These are phyloP conservation scores for Silurus lanzhouensis DNA, from an alignment of 2,797 vertebrate species.

Conservation along the genomic window DNA sequence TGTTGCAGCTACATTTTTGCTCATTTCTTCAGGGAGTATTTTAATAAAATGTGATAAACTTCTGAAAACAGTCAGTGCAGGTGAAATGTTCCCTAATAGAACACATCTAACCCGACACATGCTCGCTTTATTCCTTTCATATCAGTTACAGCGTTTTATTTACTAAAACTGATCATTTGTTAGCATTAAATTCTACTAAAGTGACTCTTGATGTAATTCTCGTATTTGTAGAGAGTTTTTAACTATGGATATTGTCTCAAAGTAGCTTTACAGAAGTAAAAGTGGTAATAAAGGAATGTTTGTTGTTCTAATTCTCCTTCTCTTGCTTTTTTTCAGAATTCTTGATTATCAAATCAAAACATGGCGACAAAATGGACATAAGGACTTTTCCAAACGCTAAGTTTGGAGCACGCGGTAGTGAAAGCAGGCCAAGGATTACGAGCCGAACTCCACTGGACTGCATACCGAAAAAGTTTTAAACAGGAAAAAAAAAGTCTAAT, in stretches of 20 bases:
- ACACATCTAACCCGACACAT: too few species aligned
- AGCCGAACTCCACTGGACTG: conserved; percentile 15
- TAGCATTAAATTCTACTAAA: not conserved
- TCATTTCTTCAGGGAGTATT: not conserved
- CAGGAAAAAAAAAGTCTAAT: conserved; percentile 31
- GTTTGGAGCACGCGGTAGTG: conserved; percentile 68
- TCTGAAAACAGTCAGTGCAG: not conserved
- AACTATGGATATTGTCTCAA: too few species aligned
- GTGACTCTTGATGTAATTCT: not conserved
- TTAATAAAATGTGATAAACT: too few species aligned
- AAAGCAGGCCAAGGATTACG: conserved; percentile 56
- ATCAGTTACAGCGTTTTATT: not conserved
- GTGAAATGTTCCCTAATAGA: not conserved
- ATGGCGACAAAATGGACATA: conserved; percentile 59
- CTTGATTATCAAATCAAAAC: conserved; percentile 47
- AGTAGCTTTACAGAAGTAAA: too few species aligned
- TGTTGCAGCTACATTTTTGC: not conserved
- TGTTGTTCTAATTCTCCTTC: conserved; percentile 4
- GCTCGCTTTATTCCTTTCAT: not conserved
- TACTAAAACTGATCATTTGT: not conserved
- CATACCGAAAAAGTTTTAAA: conserved; percentile 17
- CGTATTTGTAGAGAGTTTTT: too few species aligned
- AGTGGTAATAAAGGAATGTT: too few species aligned
- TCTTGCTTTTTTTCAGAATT: conserved; percentile 43
- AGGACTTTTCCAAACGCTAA: conserved; percentile 66